Percentiles rank a stretch among this genome's conserved stretches.
These are phyloP conservation scores for Magallana ariakensis DNA, from an alignment of 1,140 invertebrate genomes.

Conservation along the genomic window DNA sequence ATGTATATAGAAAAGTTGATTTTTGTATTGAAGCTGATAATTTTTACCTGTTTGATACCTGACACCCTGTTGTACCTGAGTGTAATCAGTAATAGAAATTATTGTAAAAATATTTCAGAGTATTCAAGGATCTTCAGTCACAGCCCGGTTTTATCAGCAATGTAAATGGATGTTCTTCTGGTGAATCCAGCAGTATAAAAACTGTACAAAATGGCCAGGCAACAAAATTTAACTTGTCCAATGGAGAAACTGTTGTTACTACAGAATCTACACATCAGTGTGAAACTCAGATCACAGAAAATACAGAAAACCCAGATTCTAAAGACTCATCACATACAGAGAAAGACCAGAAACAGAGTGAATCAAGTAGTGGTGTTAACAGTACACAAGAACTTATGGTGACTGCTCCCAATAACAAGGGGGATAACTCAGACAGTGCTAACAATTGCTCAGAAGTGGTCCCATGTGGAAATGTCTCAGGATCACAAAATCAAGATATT, in stretches of 20 bases:
- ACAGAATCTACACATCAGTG: background rate
- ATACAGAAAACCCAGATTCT: background rate
- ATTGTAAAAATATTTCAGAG: background rate
- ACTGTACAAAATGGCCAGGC: background rate
- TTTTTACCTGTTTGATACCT: too few relatives aligned
- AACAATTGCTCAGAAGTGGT: background rate
- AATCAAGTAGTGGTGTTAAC: background rate
- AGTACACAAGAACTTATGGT: background rate
- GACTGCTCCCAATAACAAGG: background rate
- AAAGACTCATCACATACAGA: background rate
- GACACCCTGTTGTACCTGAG: too few relatives aligned
- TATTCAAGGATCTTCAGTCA: background rate
- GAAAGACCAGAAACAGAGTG: background rate
- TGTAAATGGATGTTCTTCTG: background rate
- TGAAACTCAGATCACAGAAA: background rate
- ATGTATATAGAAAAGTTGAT: too few relatives aligned
- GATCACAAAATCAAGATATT: background rate
- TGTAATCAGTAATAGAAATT: too few relatives aligned
- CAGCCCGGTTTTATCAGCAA: background rate
- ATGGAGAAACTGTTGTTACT: background rate
- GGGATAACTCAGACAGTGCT: background rate
- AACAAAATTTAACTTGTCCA: background rate
- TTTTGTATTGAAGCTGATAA: too few relatives aligned
- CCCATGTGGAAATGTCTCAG: background rate
- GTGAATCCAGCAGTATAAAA: background rate